Percentiles rank a stretch among this genome's conserved stretches.
Conservation (phyloP, 2,888 invertebrate genomes). For the Tridacna gigas region DNA sequence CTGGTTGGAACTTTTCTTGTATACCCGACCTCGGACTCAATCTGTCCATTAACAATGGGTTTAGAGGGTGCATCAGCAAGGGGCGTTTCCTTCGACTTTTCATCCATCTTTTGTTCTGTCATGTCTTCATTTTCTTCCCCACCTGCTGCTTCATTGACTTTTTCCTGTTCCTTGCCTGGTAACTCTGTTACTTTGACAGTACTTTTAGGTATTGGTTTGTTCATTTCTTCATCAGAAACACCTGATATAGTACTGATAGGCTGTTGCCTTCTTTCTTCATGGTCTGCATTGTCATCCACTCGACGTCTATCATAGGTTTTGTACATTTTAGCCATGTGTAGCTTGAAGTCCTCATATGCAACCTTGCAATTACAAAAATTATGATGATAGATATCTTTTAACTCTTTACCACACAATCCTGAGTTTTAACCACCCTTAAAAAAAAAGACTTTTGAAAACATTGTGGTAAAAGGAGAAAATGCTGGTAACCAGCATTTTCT, state of each 20-base stretch:
- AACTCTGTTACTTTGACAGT: constrained; percentile 68
- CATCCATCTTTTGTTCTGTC: constrained; percentile 60
- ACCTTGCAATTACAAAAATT: constrained; percentile 88
- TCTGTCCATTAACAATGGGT: constrained; percentile 42
- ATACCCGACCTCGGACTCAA: constrained; percentile 12
- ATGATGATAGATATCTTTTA: background rate
- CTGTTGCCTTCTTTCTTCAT: constrained; percentile 94
- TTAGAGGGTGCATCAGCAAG: background rate
- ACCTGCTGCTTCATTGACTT: constrained; percentile 21
- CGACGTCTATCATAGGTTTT: constrained; percentile 93
- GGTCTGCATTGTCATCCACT: constrained; percentile 97
- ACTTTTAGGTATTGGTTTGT: constrained; percentile 73
- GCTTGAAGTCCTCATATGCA: constrained; percentile 98
- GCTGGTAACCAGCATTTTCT: background rate
- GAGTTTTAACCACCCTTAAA: background rate
- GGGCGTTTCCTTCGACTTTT: constrained; percentile 18
- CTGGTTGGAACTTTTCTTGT: constrained; percentile 60
- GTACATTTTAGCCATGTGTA: constrained; percentile 97
- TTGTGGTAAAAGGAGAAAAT: background rate
- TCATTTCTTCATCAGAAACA: constrained; percentile 69
- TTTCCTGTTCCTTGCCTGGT: constrained; percentile 13
- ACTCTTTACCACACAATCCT: background rate
- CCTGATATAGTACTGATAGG: constrained; percentile 98
- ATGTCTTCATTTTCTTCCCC: constrained; percentile 65
- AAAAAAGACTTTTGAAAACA: background rate